Percentiles rank a stretch among this genome's conserved stretches.
phyloP scores from a whole-genome alignment of 2,797 vertebrate species.

The Yasuhikotakia modesta region DNA sequence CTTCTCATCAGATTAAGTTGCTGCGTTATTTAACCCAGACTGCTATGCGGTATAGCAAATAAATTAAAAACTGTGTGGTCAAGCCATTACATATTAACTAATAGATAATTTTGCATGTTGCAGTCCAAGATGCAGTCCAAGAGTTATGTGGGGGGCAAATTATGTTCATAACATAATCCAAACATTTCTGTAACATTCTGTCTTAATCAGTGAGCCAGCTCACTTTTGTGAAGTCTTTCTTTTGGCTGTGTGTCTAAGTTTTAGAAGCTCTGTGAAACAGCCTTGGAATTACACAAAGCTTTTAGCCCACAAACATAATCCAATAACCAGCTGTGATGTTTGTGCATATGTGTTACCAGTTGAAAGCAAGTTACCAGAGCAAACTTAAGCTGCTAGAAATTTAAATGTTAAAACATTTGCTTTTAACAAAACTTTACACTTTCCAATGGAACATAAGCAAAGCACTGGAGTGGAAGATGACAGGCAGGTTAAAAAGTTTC shows the following conservation, averaged over 20 bases:
- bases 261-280: background rate
- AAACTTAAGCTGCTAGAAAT: background rate
- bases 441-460: conserved; percentile 9
- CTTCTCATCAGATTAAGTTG: conserved; percentile 12
- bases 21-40: conserved; percentile 11
- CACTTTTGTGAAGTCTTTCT: conserved; percentile 38
- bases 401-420: background rate
- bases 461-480: background rate
- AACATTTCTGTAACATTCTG: background rate
- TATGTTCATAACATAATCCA: background rate
- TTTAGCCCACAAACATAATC: background rate
- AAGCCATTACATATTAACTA: conserved; percentile 1
- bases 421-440: background rate
- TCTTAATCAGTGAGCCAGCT: conserved; percentile 54
- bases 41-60: conserved; percentile 22
- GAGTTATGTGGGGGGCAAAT: background rate
- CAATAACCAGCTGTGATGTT: background rate
- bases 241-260: background rate
- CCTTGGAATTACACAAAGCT: background rate
- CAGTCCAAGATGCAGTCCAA: background rate
- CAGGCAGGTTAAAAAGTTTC: conserved; percentile 50
- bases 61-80: background rate
- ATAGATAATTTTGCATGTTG: background rate
- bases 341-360: background rate
- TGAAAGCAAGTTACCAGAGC: background rate